These are phyloP conservation scores for Drosophila asahinai DNA, from an alignment of 1,140 invertebrate species.

Conservation along the genomic window DNA sequence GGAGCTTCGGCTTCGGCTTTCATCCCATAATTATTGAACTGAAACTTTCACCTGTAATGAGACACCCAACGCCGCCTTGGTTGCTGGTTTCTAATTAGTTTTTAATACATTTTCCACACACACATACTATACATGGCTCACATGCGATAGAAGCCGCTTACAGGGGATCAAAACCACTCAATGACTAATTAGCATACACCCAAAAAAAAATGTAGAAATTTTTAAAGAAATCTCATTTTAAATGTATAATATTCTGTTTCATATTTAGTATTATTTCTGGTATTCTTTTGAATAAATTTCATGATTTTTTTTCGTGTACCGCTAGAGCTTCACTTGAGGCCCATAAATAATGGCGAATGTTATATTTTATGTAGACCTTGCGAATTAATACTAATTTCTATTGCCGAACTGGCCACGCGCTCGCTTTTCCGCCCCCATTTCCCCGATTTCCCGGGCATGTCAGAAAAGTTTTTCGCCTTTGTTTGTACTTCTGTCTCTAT, in stretches of 20 bases:
- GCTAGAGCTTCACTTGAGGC: neutral
- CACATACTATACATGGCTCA: constrained; percentile 6
- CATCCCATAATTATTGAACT: constrained; percentile 47
- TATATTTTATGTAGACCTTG: constrained; percentile 32
- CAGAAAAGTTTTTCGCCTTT: constrained; percentile 28
- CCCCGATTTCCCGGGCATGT: neutral
- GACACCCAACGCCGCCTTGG: neutral
- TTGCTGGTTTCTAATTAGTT: constrained; percentile 56
- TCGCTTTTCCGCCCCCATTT: neutral
- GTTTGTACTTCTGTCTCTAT: constrained; percentile 11
- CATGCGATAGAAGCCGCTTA: constrained; percentile 38
- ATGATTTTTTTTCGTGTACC: neutral
- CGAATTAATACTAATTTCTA: constrained; percentile 42
- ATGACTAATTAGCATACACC: constrained; percentile 47
- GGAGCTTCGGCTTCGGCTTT: constrained; percentile 4
- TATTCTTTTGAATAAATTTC: neutral
- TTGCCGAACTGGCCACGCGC: constrained; percentile 4
- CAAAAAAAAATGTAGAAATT: too few species aligned
- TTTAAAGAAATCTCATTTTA: too few species aligned
- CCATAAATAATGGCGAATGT: constrained; percentile 19
- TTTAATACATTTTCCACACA: constrained; percentile 48
- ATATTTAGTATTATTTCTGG: neutral
- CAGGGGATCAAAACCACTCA: constrained; percentile 43
- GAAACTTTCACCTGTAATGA: constrained; percentile 51
- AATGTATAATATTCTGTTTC: neutral